A percentile compares a stretch with the other conserved stretches of the same genome.
Conservation (phyloP, 2,797 vertebrate genomes). For the Mormyrus proboscirostris region DNA sequence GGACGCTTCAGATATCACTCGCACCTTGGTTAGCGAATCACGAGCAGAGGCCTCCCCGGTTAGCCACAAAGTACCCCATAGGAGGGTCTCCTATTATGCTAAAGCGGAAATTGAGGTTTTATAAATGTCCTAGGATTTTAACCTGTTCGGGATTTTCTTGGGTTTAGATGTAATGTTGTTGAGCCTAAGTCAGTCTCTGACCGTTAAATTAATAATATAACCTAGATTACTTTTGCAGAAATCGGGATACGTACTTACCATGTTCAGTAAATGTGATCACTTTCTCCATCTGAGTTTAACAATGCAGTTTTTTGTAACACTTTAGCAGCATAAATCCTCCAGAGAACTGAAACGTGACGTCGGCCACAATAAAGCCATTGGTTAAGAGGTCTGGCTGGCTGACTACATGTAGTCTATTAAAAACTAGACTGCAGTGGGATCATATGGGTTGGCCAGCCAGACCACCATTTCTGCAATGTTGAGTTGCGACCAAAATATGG, state of each 20-base stretch:
- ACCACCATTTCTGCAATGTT: neutral
- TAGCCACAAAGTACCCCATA: neutral
- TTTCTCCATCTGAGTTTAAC: neutral
- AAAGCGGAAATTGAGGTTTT: neutral
- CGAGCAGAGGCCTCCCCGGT: neutral
- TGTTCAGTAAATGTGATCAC: neutral
- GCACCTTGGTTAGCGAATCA: neutral
- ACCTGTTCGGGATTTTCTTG: neutral
- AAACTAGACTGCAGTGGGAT: neutral
- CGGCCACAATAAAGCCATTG: neutral
- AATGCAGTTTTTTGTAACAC: neutral
- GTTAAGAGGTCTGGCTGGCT: neutral
- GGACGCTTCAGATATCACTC: neutral
- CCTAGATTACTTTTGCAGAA: neutral
- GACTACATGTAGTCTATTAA: neutral
- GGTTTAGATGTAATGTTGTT: neutral
- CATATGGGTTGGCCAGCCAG: neutral
- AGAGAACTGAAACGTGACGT: neutral
- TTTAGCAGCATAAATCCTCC: neutral
- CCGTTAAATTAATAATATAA: neutral
- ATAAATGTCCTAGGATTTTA: neutral
- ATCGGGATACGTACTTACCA: neutral
- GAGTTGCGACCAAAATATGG: neutral
- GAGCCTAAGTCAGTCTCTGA: neutral
- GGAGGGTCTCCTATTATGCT: neutral